Evolutionary conservation across 2,797 vertebrate species (phyloP).

Genomic region (Allobates femoralis): DNA sequence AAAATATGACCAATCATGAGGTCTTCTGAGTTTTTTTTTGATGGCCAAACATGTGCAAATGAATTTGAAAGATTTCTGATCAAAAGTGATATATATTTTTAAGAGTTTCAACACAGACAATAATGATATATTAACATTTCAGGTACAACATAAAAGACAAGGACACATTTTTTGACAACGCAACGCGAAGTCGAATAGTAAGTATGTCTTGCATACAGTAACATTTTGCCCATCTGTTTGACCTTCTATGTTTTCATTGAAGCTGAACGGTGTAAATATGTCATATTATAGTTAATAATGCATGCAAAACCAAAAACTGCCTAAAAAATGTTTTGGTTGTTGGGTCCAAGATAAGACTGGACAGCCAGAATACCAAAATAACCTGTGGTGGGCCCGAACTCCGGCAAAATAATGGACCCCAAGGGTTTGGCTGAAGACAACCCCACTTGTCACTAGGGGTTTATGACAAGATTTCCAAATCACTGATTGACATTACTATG

Average conservation of each 20-base stretch:
- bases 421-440: no score
- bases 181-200: conserved; percentile 94
- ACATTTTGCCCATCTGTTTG: neutral
- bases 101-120: no score
- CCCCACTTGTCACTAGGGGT: neutral
- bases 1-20: no score
- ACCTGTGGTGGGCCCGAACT: neutral
- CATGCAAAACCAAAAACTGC: neutral
- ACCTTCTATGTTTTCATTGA: neutral
- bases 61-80: no score
- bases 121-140: conserved; percentile 54
- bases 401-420: neutral
- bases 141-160: conserved; percentile 94
- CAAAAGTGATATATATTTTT: no score
- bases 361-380: neutral
- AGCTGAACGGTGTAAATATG: conserved; percentile 29
- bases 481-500: no score
- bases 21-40: no score
- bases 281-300: neutral
- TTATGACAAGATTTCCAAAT: no score
- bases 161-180: conserved; percentile 91
- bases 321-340: neutral
- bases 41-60: no score
- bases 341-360: neutral
- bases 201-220: conserved; percentile 71